These are phyloP conservation scores for Malachius bipustulatus DNA, from an alignment of 2,888 invertebrate species.

Conservation along the genomic window DNA sequence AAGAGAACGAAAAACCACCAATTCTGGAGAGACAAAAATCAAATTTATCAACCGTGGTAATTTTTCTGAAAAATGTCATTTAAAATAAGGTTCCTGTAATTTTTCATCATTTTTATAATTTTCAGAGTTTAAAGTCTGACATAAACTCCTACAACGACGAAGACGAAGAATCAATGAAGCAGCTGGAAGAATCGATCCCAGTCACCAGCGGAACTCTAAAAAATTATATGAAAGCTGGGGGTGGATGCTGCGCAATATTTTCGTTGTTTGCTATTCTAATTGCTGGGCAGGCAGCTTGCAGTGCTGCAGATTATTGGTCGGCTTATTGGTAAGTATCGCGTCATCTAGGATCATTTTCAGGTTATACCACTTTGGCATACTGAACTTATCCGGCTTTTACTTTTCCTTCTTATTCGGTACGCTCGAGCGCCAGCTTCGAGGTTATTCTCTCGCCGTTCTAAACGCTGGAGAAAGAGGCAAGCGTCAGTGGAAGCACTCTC, in stretches of 20 bases:
- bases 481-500: no score
- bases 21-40: constrained; percentile 18
- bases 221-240: constrained; percentile 27
- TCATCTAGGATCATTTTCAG: no score
- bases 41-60: constrained; percentile 19
- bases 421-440: no score
- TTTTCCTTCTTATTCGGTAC: no score
- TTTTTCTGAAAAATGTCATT: constrained; percentile 2
- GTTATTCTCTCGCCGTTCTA: no score
- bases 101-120: constrained; percentile 8
- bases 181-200: constrained; percentile 17
- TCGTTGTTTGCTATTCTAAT: constrained; percentile 20
- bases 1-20: constrained; percentile 35
- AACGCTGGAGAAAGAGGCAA: no score
- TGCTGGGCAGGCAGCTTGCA: constrained; percentile 25
- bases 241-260: constrained; percentile 20
- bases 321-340: constrained; percentile 29
- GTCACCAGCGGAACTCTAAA: constrained; percentile 21
- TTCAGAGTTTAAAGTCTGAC: constrained; percentile 20
- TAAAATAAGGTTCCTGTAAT: neutral
- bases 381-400: no score
- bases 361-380: no score
- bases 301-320: constrained; percentile 30
- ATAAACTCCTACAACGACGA: constrained; percentile 15
- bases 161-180: constrained; percentile 17